phyloP scores from a whole-genome alignment of 2,888 invertebrate genomes.

The Drosophila kanekoi region DNA sequence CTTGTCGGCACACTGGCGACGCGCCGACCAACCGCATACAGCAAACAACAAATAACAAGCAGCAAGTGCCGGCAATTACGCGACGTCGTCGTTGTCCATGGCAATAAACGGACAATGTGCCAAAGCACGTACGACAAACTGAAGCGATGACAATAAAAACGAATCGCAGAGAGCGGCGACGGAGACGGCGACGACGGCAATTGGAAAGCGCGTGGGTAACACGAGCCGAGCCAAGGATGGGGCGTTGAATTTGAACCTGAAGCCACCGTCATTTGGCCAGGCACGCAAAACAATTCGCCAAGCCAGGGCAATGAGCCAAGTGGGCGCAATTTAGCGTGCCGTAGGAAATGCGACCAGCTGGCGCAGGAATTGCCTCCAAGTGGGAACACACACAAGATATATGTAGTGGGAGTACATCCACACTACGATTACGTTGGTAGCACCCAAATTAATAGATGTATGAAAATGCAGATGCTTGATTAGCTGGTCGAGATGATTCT shows the following conservation, averaged over 20 bases:
- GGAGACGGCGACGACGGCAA: constrained; percentile 30
- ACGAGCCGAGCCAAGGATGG: constrained; percentile 61
- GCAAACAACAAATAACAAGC: constrained; percentile 54
- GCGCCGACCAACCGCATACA: constrained; percentile 60
- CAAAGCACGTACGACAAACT: constrained; percentile 78
- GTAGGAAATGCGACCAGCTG: constrained; percentile 68
- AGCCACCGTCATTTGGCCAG: constrained; percentile 53
- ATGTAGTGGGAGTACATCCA: constrained; percentile 18
- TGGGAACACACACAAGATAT: constrained; percentile 30
- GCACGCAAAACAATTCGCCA: constrained; percentile 27
- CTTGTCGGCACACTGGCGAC: constrained; percentile 8
- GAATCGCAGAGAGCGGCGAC: constrained; percentile 51
- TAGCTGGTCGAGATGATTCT: constrained; percentile 16
- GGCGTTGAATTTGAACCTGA: constrained; percentile 21
- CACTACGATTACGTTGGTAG: constrained; percentile 22
- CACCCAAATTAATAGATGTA: background rate
- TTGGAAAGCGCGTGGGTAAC: constrained; percentile 78
- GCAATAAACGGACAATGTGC: constrained; percentile 76
- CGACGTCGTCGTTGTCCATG: constrained; percentile 47
- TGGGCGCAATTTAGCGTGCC: constrained; percentile 70
- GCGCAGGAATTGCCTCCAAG: constrained; percentile 62
- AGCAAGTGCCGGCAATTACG: constrained; percentile 76
- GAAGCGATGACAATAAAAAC: constrained; percentile 77
- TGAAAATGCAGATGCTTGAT: constrained; percentile 11
- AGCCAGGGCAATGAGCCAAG: constrained; percentile 71